Conservation (phyloP, 1,140 invertebrate species). For the Drosophila watanabei region DNA sequence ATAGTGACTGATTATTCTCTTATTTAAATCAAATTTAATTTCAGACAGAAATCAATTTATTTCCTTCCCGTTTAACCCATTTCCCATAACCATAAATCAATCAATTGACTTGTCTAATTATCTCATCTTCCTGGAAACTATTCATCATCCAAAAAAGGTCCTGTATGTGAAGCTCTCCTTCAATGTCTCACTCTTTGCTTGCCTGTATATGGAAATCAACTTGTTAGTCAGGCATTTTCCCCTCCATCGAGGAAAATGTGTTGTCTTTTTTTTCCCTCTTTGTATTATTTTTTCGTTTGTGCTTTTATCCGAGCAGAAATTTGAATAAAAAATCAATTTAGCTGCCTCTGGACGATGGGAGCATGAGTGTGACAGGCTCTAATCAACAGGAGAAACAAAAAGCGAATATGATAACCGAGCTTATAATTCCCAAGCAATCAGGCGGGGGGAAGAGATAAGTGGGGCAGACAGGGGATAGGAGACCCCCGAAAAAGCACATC, state of each 20-base stretch:
- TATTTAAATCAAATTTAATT: background rate
- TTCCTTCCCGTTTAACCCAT: background rate
- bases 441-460: background rate
- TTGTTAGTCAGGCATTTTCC: conserved; percentile 39
- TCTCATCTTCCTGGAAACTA: conserved; percentile 42
- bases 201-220: conserved; percentile 59
- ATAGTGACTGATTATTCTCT: no score
- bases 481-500: conserved; percentile 40
- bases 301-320: conserved; percentile 26
- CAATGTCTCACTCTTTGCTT: conserved; percentile 6
- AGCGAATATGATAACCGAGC: conserved; percentile 22
- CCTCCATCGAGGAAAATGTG: conserved; percentile 31
- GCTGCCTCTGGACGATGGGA: conserved; percentile 12
- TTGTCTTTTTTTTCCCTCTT: conserved; percentile 28
- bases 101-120: conserved; percentile 48
- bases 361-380: conserved; percentile 30
- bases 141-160: conserved; percentile 34
- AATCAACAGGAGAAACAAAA: conserved; percentile 31
- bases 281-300: conserved; percentile 35
- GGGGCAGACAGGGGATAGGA: background rate
- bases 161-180: conserved; percentile 11
- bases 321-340: conserved; percentile 81
- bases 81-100: conserved; percentile 42
- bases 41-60: background rate
- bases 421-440: conserved; percentile 48